phyloP scores from a whole-genome alignment of 2,797 vertebrate genomes.

The Enteromius mattozi region DNA sequence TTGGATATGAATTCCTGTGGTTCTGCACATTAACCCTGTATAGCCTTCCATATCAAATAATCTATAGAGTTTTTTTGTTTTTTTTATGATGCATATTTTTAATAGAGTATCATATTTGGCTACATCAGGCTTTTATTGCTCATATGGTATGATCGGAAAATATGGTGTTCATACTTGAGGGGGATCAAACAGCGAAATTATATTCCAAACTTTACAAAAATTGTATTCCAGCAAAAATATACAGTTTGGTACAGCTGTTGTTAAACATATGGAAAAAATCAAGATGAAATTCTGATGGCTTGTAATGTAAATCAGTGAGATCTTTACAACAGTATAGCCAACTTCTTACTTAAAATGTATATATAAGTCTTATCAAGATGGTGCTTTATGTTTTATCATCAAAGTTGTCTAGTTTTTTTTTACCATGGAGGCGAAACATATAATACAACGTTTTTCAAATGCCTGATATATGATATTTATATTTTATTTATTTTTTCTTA shows the following conservation, averaged over 20 bases:
- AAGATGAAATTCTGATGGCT: not conserved
- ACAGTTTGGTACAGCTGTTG: not conserved
- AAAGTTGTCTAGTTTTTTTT: not conserved
- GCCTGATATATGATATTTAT: not conserved
- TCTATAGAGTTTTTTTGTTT: too few relatives aligned
- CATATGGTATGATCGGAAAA: not conserved
- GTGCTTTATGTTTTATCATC: not conserved
- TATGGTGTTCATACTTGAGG: not conserved
- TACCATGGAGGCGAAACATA: not conserved
- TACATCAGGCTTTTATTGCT: not conserved
- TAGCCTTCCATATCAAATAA: not conserved
- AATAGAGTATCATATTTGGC: not conserved
- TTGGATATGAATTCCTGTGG: conserved; percentile 24
- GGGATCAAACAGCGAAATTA: not conserved
- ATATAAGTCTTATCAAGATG: not conserved
- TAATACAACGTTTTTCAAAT: not conserved
- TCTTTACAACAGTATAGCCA: not conserved
- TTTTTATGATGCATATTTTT: not conserved
- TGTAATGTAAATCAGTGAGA: not conserved
- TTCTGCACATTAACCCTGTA: conserved; percentile 24
- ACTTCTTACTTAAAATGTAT: not conserved
- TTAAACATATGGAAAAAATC: not conserved
- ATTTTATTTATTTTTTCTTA: not conserved
- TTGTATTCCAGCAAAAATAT: not conserved
- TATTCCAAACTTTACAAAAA: not conserved